Evolutionary conservation across 2,888 invertebrate genomes (phyloP), one percentile per base, ranked within the genome.

Genomic region (Drosophila peninsularis): DNA sequence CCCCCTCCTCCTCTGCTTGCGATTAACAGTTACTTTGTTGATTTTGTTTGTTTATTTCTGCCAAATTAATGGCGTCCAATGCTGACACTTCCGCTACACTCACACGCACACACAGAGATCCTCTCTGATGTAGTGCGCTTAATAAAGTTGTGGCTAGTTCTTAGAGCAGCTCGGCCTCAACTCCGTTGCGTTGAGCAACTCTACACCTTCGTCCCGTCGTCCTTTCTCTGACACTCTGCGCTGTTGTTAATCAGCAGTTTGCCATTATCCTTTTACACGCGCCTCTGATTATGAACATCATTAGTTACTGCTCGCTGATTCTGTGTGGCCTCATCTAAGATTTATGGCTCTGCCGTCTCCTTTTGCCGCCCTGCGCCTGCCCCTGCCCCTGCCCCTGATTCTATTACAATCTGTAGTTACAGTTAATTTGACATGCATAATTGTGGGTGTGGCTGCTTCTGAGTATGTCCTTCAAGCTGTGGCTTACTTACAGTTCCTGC

Each of bases 391-490:
- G 30, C 30, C 13, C 10, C 49, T 36, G 57, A 72, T 72, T 62
- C 50, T 64, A 61, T 79, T 64, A 76, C 77, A 68, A 41, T 69
- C 64, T 76, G 82, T 85, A 82, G 80, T 74, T 87, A 88, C 80
- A 85, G 62, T 82, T 85, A 82, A 88, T 85, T 85, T 82, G 86
- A 82, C 86, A 85, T 76, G 82, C 88, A 85, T 82, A 82, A 88
- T 82, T 76, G 79, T 79, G 71, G 66, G 62, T 63, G 72, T 67
- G 77, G 56, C 75, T 34, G 63, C 50, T 55, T 37, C 61, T 58
- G 34, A 55, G 34, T 24, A 24, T 39, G 61, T 62, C 19, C 61
- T 64, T 47, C 19, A 34, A 36, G 14, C 32, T 42, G 47, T 41
- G 27, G 19, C 36, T 45, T 55, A 55, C 49, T 54, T 60, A 50